Evolutionary conservation across 2,797 vertebrate species (phyloP).

Genomic region (Steatocranus sp.): DNA sequence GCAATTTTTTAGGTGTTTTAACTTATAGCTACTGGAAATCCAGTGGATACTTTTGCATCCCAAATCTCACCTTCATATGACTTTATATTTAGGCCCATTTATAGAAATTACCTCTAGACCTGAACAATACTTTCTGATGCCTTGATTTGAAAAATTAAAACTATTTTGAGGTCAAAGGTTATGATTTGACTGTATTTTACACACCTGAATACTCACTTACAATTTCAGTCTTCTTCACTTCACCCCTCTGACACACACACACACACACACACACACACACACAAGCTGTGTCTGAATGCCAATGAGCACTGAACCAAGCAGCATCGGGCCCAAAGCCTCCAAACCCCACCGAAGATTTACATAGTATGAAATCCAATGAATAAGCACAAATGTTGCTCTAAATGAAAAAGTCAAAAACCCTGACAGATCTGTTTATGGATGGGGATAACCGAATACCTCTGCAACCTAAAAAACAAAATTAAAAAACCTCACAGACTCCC

Average conservation of each 20-base stretch:
- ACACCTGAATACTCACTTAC: neutral
- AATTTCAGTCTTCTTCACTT: neutral
- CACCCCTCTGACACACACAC: neutral
- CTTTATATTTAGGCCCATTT: neutral
- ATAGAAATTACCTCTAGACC: neutral
- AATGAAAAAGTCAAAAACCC: constrained; percentile 6
- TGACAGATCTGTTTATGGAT: neutral
- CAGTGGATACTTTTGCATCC: neutral
- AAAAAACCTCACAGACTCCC: rapidly evolving
- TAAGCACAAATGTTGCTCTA: constrained; percentile 23
- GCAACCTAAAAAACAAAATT: neutral
- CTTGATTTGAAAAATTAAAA: neutral
- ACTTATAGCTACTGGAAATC: neutral
- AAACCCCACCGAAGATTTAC: constrained; percentile 17
- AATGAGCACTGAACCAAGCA: constrained; percentile 19
- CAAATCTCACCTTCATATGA: neutral
- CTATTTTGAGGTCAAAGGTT: neutral
- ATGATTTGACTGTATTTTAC: neutral
- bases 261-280: neutral
- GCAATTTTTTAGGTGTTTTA: neutral
- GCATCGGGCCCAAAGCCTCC: constrained; percentile 12
- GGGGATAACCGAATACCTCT: neutral
- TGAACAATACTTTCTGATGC: neutral
- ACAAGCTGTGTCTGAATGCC: constrained; percentile 18
- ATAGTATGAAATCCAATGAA: constrained; percentile 12